Conservation (phyloP, 2,113 vertebrate genomes). For the Theropithecus gelada region DNA sequence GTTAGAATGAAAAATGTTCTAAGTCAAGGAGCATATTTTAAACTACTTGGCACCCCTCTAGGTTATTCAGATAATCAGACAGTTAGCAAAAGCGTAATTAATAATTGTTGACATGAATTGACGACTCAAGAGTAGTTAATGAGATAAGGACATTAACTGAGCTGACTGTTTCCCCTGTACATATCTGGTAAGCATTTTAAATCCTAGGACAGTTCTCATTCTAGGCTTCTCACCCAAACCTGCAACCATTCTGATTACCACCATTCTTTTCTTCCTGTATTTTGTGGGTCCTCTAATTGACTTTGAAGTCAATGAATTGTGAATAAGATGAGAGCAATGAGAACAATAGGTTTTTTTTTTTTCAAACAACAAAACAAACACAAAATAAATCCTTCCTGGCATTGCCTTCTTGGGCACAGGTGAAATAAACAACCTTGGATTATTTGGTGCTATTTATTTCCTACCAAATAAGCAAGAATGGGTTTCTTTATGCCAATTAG, state of each 20-base stretch:
- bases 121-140: background rate
- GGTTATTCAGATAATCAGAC: background rate
- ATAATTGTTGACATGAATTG: background rate
- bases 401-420: background rate
- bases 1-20: background rate
- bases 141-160: background rate
- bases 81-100: background rate
- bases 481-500: constrained; percentile 8
- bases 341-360: background rate
- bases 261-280: background rate
- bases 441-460: constrained; percentile 27
- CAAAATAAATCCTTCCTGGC: constrained; percentile 25
- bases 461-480: background rate
- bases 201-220: background rate
- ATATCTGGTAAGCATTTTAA: background rate
- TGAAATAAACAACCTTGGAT: constrained; percentile 29
- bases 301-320: background rate
- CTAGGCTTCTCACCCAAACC: background rate
- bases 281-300: background rate
- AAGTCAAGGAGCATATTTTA: background rate
- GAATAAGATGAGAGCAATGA: background rate
- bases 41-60: background rate
- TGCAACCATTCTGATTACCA: background rate
- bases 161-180: background rate
- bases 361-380: background rate